Base-by-base conservation (phyloP, 2,888 invertebrate species). In the Zygaena filipendulae region DNA sequence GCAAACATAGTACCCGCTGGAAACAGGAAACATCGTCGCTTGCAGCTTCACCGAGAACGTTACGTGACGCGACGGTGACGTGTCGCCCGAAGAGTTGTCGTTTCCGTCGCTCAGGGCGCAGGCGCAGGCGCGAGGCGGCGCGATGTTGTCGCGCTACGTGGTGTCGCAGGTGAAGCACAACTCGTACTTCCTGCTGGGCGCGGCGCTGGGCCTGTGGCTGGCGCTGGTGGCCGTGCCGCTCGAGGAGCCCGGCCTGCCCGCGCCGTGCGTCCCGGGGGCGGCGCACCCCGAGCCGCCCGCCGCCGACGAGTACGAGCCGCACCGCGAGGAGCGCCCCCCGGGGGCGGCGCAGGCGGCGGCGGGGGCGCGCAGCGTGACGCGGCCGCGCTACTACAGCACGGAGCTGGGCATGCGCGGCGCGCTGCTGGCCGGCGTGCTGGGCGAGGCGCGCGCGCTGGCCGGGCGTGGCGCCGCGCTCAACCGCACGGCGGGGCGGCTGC, bases 341-440 rank as follows among this genome's bases (percentile, higher is more conserved):
- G 57, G 61, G 8, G 44, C 63, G 2, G 55, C 52, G 4, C 43
- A 42, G 40, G 44, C 43, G 24, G 53, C 18, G 42, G 55, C 23
- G 40, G 57, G 23, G 0, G 42, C 46, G 0, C 62, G 75, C 22
- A 83, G 85, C 43, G 81, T 92, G 39, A 82, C 90, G 29, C 84
- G 97, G 2, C 95, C 97, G 1, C 83, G 97, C 11, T 98, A 95
- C 75, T 96, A 95, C 57, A 94, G 93, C 25, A 95, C 97, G 0
- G 98, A 98, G 63, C 83, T 98, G 30, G 97, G 95, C 10, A 96
- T 97, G 45, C 84, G 91, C 36, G 92, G 93, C 42, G 92, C 93
- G 52, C 61, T 95, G 11, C 90, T 95, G 52, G 86, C 94, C 24
- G 95, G 91, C 10, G 88, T 96, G 19, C 80, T 97, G 50, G 92